Evolutionary conservation across 2,113 vertebrate genomes (phyloP).

Genomic region (Siniperca chuatsi): DNA sequence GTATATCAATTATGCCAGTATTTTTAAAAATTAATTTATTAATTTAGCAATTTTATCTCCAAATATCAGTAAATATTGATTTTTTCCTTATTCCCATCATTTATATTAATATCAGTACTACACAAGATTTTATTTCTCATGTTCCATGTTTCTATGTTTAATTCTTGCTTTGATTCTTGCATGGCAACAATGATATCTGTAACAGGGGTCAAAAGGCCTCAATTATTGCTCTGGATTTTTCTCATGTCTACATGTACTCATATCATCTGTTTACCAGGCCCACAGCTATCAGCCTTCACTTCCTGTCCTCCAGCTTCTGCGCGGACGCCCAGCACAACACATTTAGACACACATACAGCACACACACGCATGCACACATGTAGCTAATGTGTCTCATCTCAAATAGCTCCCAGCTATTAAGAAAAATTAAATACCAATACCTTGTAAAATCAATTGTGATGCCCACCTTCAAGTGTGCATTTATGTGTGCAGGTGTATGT

Average conservation of each 20-base stretch:
- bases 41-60: background rate
- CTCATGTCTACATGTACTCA: background rate
- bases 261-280: slow-evolving; percentile 15
- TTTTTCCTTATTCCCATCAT: background rate
- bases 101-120: background rate
- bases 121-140: slow-evolving; percentile 1
- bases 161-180: background rate
- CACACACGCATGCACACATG: background rate
- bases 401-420: slow-evolving; percentile 29
- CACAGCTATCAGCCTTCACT: slow-evolving; percentile 5
- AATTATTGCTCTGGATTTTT: background rate
- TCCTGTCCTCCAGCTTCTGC: background rate
- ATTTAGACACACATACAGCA: background rate
- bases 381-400: slow-evolving; percentile 26
- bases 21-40: background rate
- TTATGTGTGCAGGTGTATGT: slow-evolving; percentile 5
- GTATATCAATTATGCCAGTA: background rate
- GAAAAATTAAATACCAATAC: slow-evolving; percentile 34
- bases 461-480: background rate
- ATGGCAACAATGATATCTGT: background rate
- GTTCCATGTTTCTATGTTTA: background rate
- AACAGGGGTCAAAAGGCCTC: slow-evolving; percentile 4
- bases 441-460: slow-evolving; percentile 27
- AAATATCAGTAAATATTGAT: background rate
- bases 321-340: background rate